phyloP scores from a whole-genome alignment of 2,888 invertebrate genomes.

The Macroteleia sp. region DNA sequence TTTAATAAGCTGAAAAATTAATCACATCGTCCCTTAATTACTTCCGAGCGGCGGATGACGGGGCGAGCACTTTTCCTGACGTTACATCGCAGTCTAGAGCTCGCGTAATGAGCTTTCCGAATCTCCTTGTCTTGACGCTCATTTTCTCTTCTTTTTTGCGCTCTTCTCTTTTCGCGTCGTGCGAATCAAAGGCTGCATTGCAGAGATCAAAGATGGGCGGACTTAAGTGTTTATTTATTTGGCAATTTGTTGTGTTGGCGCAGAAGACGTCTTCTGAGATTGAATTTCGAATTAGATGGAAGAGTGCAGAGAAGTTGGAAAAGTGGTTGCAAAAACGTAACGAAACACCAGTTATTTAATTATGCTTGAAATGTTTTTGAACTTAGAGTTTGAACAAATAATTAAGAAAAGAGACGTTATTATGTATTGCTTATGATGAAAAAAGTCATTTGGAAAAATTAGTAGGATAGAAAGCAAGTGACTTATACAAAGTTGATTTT shows the following conservation, averaged over 20 bases:
- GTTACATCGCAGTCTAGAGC: conserved; percentile 24
- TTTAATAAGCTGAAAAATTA: conserved; percentile 62
- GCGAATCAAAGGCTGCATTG: conserved; percentile 29
- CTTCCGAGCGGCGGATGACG: conserved; percentile 31
- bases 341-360: not conserved
- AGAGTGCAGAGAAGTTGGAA: not conserved
- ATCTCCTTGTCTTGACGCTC: conserved; percentile 13
- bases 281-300: conserved; percentile 23
- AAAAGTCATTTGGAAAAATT: too few species aligned
- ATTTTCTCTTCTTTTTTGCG: not conserved
- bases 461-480: too few species aligned
- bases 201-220: conserved; percentile 31
- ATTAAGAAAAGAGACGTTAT: too few species aligned
- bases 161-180: conserved; percentile 8
- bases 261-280: conserved; percentile 16
- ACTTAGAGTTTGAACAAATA: too few species aligned
- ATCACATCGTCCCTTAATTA: conserved; percentile 62
- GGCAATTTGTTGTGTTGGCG: conserved; percentile 18
- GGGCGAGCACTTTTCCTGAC: conserved; percentile 18
- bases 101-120: conserved; percentile 52
- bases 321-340: not conserved
- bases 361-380: too few species aligned
- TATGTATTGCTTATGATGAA: too few species aligned
- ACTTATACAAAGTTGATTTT: too few species aligned
- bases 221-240: conserved; percentile 45